Conservation (phyloP, 2,888 invertebrate genomes). For the Drosophila tanythrix region DNA sequence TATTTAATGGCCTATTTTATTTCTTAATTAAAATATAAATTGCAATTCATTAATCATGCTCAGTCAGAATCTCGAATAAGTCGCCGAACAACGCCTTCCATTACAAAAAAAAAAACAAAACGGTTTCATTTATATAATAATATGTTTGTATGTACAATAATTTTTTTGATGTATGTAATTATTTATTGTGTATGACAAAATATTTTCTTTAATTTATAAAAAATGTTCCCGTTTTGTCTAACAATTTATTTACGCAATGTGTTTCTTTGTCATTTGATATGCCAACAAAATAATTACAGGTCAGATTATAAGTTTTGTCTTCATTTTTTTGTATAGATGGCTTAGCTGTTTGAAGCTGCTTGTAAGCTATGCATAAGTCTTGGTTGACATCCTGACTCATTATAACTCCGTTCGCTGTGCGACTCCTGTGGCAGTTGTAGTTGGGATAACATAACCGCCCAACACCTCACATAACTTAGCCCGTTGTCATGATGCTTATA, state of each 20-base stretch:
- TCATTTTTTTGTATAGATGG: background rate
- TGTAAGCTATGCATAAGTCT: background rate
- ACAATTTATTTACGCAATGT: background rate
- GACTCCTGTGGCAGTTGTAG: constrained; percentile 9
- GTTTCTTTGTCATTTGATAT: background rate
- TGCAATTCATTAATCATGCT: constrained; percentile 33
- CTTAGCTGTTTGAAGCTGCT: background rate
- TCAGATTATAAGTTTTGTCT: background rate
- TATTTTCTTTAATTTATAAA: background rate
- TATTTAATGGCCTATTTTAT: constrained; percentile 33
- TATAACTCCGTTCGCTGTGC: background rate
- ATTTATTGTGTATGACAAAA: background rate
- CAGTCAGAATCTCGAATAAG: constrained; percentile 3
- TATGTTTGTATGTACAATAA: background rate
- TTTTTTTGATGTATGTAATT: background rate
- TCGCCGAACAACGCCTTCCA: background rate
- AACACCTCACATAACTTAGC: constrained; percentile 25
- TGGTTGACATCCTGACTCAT: background rate
- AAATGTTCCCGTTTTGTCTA: no score
- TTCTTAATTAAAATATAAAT: constrained; percentile 47
- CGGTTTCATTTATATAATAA: background rate
- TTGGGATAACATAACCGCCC: constrained; percentile 19
- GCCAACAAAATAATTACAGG: background rate
- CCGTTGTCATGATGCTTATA: constrained; percentile 66
- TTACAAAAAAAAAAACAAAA: background rate